These are phyloP conservation scores for Leucoraja ocellata DNA, from an alignment of 2,797 vertebrate species.

Conservation along the genomic window DNA sequence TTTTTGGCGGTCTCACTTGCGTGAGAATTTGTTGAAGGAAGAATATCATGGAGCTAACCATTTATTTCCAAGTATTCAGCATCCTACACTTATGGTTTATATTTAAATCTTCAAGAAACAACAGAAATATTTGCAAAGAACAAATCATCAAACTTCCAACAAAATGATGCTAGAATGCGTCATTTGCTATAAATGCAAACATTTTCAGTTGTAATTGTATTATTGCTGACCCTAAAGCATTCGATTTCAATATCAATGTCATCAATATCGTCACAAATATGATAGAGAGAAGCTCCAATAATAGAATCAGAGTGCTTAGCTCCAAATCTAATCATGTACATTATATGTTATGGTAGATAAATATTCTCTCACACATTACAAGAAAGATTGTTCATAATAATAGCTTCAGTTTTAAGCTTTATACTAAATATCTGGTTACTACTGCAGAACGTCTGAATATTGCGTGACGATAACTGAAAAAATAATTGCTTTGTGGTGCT, in stretches of 20 bases:
- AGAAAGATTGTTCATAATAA: constrained; percentile 9
- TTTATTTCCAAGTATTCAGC: background rate
- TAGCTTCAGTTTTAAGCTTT: background rate
- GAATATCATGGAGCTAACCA: background rate
- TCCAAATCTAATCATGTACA: background rate
- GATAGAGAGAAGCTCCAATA: background rate
- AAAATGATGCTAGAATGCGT: background rate
- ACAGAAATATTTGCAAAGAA: background rate
- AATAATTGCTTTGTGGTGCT: background rate
- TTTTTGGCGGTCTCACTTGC: background rate
- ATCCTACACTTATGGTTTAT: background rate
- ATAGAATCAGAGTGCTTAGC: background rate
- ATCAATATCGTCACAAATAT: background rate
- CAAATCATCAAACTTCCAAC: background rate
- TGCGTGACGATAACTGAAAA: background rate
- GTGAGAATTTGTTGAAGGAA: background rate
- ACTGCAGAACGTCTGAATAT: background rate
- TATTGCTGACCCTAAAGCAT: background rate
- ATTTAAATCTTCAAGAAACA: background rate
- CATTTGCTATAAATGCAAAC: background rate
- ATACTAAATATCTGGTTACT: background rate
- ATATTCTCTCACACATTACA: constrained; percentile 19
- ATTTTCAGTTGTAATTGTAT: background rate
- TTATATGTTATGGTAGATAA: background rate
- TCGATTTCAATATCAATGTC: background rate